A percentile compares a stretch with the other conserved stretches of the same genome.
These are phyloP conservation scores for Stictonetta naevosa DNA, from an alignment of 2,113 vertebrate species.

Conservation along the genomic window DNA sequence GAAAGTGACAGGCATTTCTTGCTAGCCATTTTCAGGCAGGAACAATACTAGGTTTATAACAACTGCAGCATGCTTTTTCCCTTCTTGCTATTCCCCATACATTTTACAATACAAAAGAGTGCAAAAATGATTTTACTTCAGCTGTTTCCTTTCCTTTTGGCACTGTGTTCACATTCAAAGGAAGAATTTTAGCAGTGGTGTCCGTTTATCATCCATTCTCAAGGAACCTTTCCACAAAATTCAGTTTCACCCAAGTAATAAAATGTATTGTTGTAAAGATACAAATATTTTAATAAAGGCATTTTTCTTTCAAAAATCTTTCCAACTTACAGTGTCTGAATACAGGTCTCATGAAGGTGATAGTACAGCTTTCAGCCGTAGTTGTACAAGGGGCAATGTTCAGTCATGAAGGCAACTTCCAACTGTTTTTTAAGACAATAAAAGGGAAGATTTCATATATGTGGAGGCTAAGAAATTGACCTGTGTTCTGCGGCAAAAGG, in stretches of 20 bases:
- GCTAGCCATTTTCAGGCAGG: conserved; percentile 17
- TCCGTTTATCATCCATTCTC: conserved; percentile 19
- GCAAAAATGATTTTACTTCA: conserved; percentile 16
- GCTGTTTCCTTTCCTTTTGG: conserved; percentile 40
- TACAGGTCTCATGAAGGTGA: neutral
- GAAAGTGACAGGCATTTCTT: conserved; percentile 22
- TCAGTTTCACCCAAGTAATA: neutral
- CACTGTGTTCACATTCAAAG: neutral
- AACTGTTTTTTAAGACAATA: neutral
- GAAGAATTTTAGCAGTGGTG: neutral
- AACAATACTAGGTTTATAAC: conserved; percentile 14
- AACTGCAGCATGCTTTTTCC: neutral
- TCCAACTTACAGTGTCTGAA: neutral
- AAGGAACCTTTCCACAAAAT: neutral
- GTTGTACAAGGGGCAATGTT: neutral
- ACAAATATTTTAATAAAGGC: neutral
- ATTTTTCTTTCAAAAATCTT: neutral
- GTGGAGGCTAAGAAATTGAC: neutral
- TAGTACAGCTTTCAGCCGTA: neutral
- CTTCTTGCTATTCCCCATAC: conserved; percentile 9
- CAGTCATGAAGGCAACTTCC: neutral
- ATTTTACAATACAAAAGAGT: conserved; percentile 25
- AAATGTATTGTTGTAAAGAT: neutral
- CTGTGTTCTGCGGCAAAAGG: neutral
- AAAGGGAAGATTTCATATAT: neutral